Conservation (phyloP, 2,888 invertebrate species). For the Oscheius sp. region DNA sequence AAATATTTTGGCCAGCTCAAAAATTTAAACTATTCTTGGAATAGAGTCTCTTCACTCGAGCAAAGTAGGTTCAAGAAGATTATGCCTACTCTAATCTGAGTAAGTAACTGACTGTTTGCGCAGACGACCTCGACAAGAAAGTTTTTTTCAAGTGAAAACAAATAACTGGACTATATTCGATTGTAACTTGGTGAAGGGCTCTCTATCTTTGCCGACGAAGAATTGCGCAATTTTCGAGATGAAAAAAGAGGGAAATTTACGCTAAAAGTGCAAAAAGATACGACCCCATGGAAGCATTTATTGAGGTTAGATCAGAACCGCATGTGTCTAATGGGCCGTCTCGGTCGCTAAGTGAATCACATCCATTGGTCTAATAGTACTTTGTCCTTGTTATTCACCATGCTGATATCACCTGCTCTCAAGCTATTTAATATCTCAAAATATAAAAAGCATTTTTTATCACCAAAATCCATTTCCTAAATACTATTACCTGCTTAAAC, state of each 20-base stretch:
- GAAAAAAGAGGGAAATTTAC: neutral
- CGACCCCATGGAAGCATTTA: neutral
- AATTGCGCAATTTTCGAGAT: neutral
- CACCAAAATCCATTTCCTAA: too few species aligned
- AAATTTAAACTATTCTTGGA: too few species aligned
- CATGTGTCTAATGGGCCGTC: slow-evolving; percentile 9
- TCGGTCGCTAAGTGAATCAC: slow-evolving; percentile 10
- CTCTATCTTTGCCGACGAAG: neutral
- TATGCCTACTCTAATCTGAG: neutral
- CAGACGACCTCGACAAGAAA: neutral
- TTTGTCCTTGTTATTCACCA: neutral
- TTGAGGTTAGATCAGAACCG: slow-evolving; percentile 14
- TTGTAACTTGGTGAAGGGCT: neutral
- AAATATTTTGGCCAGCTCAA: too few species aligned
- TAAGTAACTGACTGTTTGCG: slow-evolving; percentile 1
- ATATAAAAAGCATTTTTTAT: too few species aligned
- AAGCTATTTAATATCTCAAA: too few species aligned
- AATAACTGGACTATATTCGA: slow-evolving; percentile 1
- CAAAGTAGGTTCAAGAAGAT: too few species aligned
- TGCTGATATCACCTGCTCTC: too few species aligned
- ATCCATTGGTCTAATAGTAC: neutral
- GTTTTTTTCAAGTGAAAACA: slow-evolving; percentile 23
- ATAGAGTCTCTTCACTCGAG: too few species aligned
- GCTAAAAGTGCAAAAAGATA: neutral
- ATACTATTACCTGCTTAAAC: too few species aligned